Percentiles rank a stretch among this genome's conserved stretches.
Evolutionary conservation across 1,140 invertebrate genomes (phyloP).

Genomic region (Physella acuta): DNA sequence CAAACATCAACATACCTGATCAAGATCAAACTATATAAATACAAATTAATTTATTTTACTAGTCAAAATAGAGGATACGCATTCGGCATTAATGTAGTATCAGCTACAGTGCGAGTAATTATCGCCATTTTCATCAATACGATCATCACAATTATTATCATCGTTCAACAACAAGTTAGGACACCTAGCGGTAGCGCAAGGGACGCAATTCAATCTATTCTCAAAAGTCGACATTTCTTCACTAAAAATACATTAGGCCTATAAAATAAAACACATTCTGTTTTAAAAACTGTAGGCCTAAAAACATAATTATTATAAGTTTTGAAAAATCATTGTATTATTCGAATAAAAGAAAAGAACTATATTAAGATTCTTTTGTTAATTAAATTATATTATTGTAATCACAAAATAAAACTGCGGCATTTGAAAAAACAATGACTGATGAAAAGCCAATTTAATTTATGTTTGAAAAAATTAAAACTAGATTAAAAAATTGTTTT

Average conservation of each 20-base stretch:
- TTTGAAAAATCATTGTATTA: background rate
- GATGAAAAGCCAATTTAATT: too few species aligned
- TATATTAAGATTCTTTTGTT: too few species aligned
- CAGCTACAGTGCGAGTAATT: slow-evolving; percentile 22
- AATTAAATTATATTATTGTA: too few species aligned
- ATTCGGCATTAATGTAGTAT: background rate
- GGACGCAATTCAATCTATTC: background rate
- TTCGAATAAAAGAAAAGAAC: too few species aligned
- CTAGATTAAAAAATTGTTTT: too few species aligned
- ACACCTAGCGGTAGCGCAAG: slow-evolving; percentile 19
- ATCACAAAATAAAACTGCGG: too few species aligned
- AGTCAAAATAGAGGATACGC: background rate
- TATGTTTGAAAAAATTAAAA: too few species aligned
- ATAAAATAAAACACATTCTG: background rate
- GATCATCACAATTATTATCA: slow-evolving; percentile 29
- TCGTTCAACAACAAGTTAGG: slow-evolving; percentile 21
- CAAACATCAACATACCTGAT: background rate
- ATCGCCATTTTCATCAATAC: slow-evolving; percentile 27
- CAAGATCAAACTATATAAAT: background rate
- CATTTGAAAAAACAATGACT: too few species aligned
- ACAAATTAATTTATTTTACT: background rate
- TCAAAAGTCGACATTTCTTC: background rate
- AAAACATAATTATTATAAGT: background rate
- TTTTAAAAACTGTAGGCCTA: background rate
- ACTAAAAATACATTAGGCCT: background rate